Conservation (phyloP, 2,888 invertebrate genomes). For the Eupithecia insigniata region DNA sequence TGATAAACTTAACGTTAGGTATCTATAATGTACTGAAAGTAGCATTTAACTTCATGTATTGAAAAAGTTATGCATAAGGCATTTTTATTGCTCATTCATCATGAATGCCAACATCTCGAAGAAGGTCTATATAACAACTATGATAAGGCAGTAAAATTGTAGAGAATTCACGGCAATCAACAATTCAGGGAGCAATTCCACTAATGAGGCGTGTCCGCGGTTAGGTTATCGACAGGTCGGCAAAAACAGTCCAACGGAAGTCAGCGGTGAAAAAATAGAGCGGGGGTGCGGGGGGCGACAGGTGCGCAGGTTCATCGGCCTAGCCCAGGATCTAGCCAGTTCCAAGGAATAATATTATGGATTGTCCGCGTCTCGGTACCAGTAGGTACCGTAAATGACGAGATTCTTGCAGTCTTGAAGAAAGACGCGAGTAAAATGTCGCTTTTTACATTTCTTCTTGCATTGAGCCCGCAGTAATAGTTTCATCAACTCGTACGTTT, state of each 20-base stretch:
- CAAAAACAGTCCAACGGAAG: slow-evolving; percentile 80
- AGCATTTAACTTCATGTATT: neutral
- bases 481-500: slow-evolving; percentile 32
- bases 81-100: neutral
- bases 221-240: slow-evolving; percentile 76
- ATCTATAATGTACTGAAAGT: neutral
- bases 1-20: neutral
- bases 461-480: slow-evolving; percentile 38
- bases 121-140: neutral
- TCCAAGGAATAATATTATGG: slow-evolving; percentile 66
- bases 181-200: slow-evolving; percentile 62
- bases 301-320: slow-evolving; percentile 78
- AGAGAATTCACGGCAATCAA: slow-evolving; percentile 57
- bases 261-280: slow-evolving; percentile 74
- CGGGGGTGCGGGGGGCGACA: slow-evolving; percentile 71
- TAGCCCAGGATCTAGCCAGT: slow-evolving; percentile 59
- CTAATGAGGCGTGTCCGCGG: slow-evolving; percentile 79
- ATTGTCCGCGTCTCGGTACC: slow-evolving; percentile 54
- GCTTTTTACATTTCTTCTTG: slow-evolving; percentile 38
- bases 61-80: neutral
- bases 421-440: slow-evolving; percentile 40
- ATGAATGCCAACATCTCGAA: neutral
- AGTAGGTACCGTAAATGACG: slow-evolving; percentile 61
- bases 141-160: slow-evolving; percentile 12
- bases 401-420: slow-evolving; percentile 42